Evolutionary conservation across 1,140 invertebrate species (phyloP), one percentile per base, ranked within the genome.

Genomic region (Drosophila rhopaloa): DNA sequence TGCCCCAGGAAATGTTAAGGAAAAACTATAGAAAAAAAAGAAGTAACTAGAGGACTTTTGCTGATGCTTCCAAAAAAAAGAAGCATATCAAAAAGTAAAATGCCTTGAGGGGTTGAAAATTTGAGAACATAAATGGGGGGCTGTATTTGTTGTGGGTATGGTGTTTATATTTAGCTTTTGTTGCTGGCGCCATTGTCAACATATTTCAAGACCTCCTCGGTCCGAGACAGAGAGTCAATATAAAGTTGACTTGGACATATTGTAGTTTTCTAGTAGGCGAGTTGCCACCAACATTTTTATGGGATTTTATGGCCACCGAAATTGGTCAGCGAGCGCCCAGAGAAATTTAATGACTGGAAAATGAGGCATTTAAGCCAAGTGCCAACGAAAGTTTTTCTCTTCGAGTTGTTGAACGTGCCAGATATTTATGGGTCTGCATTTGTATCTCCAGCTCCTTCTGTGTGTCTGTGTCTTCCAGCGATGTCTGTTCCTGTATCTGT

Each of bases 141-240:
- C 24, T 10, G 35, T 27, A 46, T 38, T 38, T 19, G n/a, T 43
- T 14, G 35, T 40, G 48, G 58, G 27, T 6, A 46, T 37, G 40
- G 54, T 58, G 44, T 48, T 57, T 56, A 60, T 67, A 63, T 58
- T 66, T 70, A 48, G 57, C 67, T 74, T 85, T 86, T 88, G 75
- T 88, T 82, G 58, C 65, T 83, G 84, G 84, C 84, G 84, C 84
- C 84, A 80, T 89, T 89, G 84, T 89, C 84, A 89, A 89, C 84
- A 89, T 89, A 89, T 90, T 89, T 89, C 84, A 88, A 71, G 65
- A 70, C 59, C 54, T 47, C 62, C 50, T 8, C 29, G 29, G 14
- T 9, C n/a, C 54, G 19, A 38, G 66, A 72, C 66, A 27, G 50
- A 62, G 84, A 88, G 79, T 73, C 76, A 88, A 88, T 89, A 88